Evolutionary conservation across 2,888 invertebrate genomes (phyloP).

Genomic region (Cephalotes varians): DNA sequence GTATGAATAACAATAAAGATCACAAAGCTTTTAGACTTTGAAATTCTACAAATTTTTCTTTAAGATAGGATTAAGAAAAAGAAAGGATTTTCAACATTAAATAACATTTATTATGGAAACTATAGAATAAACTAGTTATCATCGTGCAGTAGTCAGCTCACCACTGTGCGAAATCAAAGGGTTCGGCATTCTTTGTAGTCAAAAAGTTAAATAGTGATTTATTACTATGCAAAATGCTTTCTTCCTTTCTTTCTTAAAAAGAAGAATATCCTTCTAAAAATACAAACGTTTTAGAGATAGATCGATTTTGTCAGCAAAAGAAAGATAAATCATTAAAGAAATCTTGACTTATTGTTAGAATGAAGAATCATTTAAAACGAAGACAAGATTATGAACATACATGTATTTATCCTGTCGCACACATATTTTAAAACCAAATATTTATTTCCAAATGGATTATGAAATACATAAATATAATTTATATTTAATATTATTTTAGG

Average conservation of each 20-base stretch:
- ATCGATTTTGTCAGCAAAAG: not conserved
- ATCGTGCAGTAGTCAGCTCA: not conserved
- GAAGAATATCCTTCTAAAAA: conserved; percentile 14
- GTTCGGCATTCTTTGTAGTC: conserved; percentile 64
- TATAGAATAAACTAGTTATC: not conserved
- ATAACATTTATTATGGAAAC: not conserved
- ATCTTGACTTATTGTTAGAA: not conserved
- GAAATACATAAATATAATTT: conserved; percentile 9
- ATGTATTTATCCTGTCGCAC: not conserved
- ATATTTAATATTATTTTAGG: not conserved
- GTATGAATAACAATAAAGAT: too few species aligned
- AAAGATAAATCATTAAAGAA: not conserved
- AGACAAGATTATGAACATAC: not conserved
- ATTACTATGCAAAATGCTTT: conserved; percentile 79
- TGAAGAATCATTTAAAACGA: not conserved
- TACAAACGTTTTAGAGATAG: not conserved
- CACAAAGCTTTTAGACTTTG: not conserved
- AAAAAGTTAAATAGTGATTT: conserved; percentile 82
- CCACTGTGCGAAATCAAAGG: not conserved
- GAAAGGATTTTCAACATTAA: not conserved
- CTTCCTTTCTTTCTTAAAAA: conserved; percentile 75
- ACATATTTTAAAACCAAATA: not conserved
- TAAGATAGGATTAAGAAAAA: not conserved
- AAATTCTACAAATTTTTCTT: not conserved
- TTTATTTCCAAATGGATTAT: not conserved